Evolutionary conservation across 2,113 vertebrate species (phyloP).

Genomic region (Sturnus vulgaris): DNA sequence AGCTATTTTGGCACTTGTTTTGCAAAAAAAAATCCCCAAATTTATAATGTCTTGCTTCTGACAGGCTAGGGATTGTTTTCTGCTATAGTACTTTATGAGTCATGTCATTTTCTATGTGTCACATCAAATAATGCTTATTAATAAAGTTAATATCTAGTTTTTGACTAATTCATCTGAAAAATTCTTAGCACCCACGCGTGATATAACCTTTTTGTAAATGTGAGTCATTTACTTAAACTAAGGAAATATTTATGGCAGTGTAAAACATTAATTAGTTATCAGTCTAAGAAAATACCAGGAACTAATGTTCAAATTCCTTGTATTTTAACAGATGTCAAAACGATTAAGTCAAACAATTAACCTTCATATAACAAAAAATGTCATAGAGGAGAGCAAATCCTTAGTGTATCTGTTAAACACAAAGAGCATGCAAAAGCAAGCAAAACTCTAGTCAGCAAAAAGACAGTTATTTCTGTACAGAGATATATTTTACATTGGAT

Average conservation of each 20-base stretch:
- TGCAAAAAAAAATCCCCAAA: background rate
- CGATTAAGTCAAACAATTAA: constrained; percentile 57
- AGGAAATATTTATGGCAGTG: constrained; percentile 54
- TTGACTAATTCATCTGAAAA: constrained; percentile 61
- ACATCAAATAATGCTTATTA: background rate
- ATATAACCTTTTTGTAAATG: constrained; percentile 40
- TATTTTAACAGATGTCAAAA: constrained; percentile 37
- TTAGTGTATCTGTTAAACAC: constrained; percentile 6
- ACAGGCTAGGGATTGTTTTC: background rate
- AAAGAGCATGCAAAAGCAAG: background rate
- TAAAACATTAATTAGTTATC: constrained; percentile 65
- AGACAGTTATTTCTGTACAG: constrained; percentile 42
- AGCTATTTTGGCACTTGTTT: background rate
- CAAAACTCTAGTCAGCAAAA: constrained; percentile 24
- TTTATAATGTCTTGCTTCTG: background rate
- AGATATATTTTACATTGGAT: background rate
- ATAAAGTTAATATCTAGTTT: constrained; percentile 46
- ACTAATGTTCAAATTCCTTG: constrained; percentile 44
- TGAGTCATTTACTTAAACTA: constrained; percentile 54
- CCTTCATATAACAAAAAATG: background rate
- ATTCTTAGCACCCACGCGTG: constrained; percentile 9
- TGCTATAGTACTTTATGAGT: background rate
- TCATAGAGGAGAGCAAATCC: background rate
- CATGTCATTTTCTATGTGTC: background rate
- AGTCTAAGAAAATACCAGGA: constrained; percentile 47